A percentile compares a stretch with the other conserved stretches of the same genome.
Conservation (phyloP, 2,888 invertebrate genomes). For the Muscina levida region DNA sequence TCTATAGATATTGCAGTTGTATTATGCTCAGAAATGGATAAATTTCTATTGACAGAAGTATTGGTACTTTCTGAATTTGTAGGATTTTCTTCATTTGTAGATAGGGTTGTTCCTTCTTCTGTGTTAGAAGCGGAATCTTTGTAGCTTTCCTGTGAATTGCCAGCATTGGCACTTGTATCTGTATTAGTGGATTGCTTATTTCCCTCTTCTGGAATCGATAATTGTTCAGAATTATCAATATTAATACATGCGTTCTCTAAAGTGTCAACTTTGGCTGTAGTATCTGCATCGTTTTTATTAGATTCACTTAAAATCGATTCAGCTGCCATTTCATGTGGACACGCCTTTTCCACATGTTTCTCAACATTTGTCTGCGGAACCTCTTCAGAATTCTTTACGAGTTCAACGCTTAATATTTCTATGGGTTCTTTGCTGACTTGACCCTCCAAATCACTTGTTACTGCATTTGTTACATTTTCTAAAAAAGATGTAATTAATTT, state of each 20-base stretch:
- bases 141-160: no score
- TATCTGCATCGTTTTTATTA: background rate
- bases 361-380: background rate
- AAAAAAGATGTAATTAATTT: no score
- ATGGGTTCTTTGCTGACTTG: background rate
- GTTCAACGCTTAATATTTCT: constrained; percentile 25
- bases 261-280: no score
- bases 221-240: background rate
- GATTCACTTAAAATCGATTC: constrained; percentile 5
- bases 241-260: no score
- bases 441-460: no score
- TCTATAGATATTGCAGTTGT: no score
- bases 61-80: background rate
- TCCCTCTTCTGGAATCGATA: background rate
- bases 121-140: background rate
- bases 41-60: background rate
- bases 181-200: no score
- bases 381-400: background rate
- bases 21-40: no score
- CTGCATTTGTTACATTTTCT: background rate
- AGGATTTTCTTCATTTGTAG: background rate
- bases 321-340: background rate
- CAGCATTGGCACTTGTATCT: no score
- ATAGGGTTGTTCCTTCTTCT: background rate
- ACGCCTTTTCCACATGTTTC: background rate